Conservation (phyloP, 2,797 vertebrate genomes). For the Hipposideros larvatus region DNA sequence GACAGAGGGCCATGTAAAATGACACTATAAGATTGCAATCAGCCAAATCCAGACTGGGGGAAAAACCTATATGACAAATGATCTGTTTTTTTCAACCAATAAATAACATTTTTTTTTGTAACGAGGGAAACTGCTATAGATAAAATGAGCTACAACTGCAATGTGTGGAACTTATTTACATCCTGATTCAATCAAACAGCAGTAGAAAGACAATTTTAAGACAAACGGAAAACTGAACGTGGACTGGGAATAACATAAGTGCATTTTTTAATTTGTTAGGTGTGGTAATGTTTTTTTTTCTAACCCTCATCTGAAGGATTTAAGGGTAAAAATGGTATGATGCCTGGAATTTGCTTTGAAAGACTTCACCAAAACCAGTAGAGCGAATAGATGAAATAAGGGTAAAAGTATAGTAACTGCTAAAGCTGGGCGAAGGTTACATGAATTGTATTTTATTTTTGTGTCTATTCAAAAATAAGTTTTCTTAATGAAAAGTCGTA, state of each 20-base stretch:
- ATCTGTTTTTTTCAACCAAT: constrained; percentile 9
- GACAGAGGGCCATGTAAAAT: constrained; percentile 22
- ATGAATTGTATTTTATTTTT: constrained; percentile 33
- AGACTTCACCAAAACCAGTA: background rate
- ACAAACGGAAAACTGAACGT: background rate
- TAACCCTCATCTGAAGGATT: background rate
- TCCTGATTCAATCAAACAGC: background rate
- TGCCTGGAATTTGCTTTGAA: constrained; percentile 19
- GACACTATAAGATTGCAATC: background rate
- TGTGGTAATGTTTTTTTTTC: background rate
- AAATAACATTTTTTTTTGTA: background rate
- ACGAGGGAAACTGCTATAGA: background rate
- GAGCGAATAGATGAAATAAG: background rate
- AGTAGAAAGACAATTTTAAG: background rate
- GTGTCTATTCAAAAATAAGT: background rate
- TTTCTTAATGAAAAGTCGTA: background rate
- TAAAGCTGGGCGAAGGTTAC: background rate
- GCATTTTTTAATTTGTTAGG: background rate
- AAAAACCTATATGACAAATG: background rate
- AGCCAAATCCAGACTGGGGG: background rate
- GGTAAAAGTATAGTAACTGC: background rate
- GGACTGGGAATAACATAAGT: background rate
- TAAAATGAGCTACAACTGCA: background rate
- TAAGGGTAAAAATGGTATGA: background rate
- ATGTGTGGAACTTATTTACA: background rate